Base-by-base conservation (phyloP, 1,140 invertebrate genomes). In the Sitophilus oryzae region DNA sequence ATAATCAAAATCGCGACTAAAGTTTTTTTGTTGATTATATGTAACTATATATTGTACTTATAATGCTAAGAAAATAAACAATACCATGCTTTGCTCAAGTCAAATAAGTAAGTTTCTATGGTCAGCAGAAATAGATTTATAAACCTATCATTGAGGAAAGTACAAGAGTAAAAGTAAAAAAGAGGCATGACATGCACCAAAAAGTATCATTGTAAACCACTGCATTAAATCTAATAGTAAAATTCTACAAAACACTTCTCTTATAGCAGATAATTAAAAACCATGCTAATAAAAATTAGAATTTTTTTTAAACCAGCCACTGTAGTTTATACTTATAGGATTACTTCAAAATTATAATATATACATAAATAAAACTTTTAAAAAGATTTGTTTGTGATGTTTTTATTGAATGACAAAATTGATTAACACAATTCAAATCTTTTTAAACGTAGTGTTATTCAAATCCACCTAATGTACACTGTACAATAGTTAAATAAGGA, bases 91-190 rank as follows among this genome's bases (percentile, higher is more conserved):
- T 30, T 30, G 25, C 25, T 30, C 25, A 30, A 30, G 25, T 30
- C 25, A 30, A 11, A n/a, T n/a, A n/a, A 44, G 40, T 14, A 44
- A 44, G 20, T 25, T 46, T 9, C 44, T 46, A 46, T 46, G 44
- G 2, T 30, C 44, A 46, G 44, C 44, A 18, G 44, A 46, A 46
- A 16, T 50, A 30, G 25, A 6, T 30, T 38, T 40, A 25, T 44
- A 45, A 45, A 45, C 36, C 43, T 47, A 56, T 56, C 54, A 56
- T 56, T 56, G 54, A 56, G 54, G 54, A 56, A 43, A 50, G 36
- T 50, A 49, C 46, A 56, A 49, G 54, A 56, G 46, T 49, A 25
- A 40, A 30, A 30, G 25, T 42, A 46, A 49, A 36, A 56, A 25
- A 49, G 40, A 55, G 22, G 36, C 15, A 43, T 55, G 48, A 56